Conservation (phyloP, 2,888 invertebrate genomes). For the Oxytorus armatus region DNA sequence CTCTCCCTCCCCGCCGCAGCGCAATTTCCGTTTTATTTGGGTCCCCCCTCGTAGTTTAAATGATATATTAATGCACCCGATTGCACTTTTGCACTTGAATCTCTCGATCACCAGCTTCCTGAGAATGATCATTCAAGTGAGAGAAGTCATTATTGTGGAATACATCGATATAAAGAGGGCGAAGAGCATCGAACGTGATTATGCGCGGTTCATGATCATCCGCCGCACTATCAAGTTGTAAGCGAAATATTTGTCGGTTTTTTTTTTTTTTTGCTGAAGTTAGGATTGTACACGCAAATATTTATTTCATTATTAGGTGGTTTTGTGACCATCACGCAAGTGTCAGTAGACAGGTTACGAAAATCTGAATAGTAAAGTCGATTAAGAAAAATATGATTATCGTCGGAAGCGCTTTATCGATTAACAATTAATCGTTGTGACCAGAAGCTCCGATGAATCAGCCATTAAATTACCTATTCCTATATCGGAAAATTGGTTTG, state of each 20-base stretch:
- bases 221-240: slow-evolving; percentile 8
- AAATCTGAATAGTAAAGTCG: not conserved
- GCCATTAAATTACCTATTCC: not conserved
- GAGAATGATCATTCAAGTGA: not conserved
- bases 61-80: not conserved
- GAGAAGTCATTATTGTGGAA: slow-evolving; percentile 3
- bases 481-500: not conserved
- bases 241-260: not conserved
- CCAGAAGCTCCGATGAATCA: not conserved
- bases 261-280: no score
- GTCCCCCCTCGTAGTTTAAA: no score
- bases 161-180: not conserved
- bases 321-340: not conserved
- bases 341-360: not conserved
- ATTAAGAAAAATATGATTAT: not conserved
- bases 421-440: not conserved
- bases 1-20: no score
- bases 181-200: not conserved
- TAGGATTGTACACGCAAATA: not conserved
- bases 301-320: not conserved
- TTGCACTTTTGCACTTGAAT: slow-evolving; percentile 16
- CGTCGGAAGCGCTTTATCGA: not conserved
- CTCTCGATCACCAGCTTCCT: not conserved
- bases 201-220: not conserved
- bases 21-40: no score